These are phyloP conservation scores for Agapornis roseicollis DNA, from an alignment of 2,113 vertebrate genomes.

Conservation along the genomic window DNA sequence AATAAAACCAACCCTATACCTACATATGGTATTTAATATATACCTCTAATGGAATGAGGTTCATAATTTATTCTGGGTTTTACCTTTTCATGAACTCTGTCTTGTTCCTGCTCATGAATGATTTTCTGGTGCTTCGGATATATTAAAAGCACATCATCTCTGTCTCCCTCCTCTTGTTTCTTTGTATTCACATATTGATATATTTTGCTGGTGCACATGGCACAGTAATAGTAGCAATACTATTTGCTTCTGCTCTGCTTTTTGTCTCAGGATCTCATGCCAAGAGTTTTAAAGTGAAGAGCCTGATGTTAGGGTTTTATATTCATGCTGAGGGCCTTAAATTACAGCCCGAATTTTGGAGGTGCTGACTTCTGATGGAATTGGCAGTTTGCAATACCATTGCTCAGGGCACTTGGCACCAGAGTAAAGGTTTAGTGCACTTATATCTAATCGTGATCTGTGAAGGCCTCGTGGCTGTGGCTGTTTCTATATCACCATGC, in stretches of 20 bases:
- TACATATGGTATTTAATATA: slow-evolving; percentile 62
- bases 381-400: neutral
- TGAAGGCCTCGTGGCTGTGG: neutral
- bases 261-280: slow-evolving; percentile 7
- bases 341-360: neutral
- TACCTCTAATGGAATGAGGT: slow-evolving; percentile 41
- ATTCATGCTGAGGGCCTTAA: neutral
- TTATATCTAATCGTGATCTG: accelerated
- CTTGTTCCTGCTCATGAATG: slow-evolving; percentile 57
- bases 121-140: slow-evolving; percentile 61
- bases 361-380: neutral
- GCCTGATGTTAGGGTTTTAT: neutral
- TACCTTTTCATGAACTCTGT: slow-evolving; percentile 70
- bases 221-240: slow-evolving; percentile 10
- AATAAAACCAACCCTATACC: neutral
- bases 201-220: slow-evolving; percentile 50
- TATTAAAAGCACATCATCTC: slow-evolving; percentile 64
- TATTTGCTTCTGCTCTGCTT: slow-evolving; percentile 43
- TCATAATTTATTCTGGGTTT: slow-evolving; percentile 69
- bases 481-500: neutral
- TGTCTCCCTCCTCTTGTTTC: slow-evolving; percentile 33
- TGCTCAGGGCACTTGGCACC: neutral
- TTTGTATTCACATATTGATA: slow-evolving; percentile 42
- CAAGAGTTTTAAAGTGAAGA: neutral
- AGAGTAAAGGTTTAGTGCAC: neutral